phyloP scores from a whole-genome alignment of 1,140 invertebrate species.

The Trachymyrmex septentrionalis region DNA sequence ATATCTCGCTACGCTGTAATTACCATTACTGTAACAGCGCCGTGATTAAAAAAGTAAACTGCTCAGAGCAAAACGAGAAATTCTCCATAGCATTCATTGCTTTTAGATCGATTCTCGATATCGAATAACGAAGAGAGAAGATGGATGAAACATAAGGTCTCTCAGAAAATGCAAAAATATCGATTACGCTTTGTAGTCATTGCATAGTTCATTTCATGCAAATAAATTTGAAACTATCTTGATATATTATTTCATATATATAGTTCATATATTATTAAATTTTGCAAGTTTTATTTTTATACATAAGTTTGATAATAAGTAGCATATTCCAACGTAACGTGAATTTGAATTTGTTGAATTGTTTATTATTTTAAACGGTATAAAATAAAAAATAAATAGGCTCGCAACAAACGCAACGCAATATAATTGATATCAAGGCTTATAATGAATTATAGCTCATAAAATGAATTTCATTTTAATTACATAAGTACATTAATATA shows the following conservation, averaged over 20 bases:
- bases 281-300: slow-evolving; percentile 5
- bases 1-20: slow-evolving; percentile 30
- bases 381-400: not conserved
- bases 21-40: slow-evolving; percentile 9
- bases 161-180: not conserved
- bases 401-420: no score
- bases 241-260: no score
- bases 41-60: slow-evolving; percentile 49
- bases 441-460: no score
- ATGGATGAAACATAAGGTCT: slow-evolving; percentile 13
- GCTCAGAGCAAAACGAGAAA: slow-evolving; percentile 22
- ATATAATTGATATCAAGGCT: no score
- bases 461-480: no score
- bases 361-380: not conserved
- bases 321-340: not conserved
- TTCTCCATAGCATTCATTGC: slow-evolving; percentile 33
- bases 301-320: not conserved
- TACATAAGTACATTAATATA: no score
- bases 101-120: slow-evolving; percentile 30
- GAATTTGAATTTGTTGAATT: not conserved
- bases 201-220: not conserved
- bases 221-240: not conserved
- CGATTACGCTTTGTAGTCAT: not conserved
- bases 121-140: not conserved
- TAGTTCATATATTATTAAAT: not conserved